A percentile compares a stretch with the other conserved stretches of the same genome.
Evolutionary conservation across 2,888 invertebrate species (phyloP).

Genomic region (Odiellus spinosus): DNA sequence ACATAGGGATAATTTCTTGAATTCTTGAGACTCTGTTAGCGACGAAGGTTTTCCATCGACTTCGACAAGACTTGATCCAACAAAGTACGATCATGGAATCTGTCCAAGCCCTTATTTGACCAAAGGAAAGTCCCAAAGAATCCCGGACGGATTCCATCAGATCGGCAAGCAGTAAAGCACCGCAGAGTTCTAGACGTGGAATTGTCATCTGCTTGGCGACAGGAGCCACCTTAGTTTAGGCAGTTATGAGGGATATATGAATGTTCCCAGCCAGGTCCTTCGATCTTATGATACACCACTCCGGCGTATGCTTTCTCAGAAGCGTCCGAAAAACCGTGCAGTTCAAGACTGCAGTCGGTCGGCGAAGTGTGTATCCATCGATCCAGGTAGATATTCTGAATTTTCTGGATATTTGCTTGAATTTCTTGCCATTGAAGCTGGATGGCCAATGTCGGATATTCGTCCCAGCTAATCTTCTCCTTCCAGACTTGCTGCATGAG

Average conservation of each 20-base stretch:
- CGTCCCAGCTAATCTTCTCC: no score
- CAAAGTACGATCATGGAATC: constrained; percentile 17
- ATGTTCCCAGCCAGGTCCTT: no score
- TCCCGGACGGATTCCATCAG: constrained; percentile 1
- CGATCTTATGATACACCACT: constrained; percentile 16
- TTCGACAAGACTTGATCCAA: constrained; percentile 15
- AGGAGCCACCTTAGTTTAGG: no score
- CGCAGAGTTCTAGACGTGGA: no score
- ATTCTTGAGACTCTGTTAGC: constrained; percentile 20
- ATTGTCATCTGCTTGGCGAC: no score
- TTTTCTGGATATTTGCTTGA: no score
- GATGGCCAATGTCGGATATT: no score
- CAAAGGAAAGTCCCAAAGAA: background rate
- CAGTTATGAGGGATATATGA: no score
- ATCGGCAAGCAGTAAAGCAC: constrained; percentile 3
- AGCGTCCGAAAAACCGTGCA: constrained; percentile 20
- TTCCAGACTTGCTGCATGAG: no score
- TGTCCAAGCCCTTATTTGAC: constrained; percentile 11
- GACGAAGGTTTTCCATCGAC: constrained; percentile 19
- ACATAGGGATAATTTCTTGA: constrained; percentile 15
- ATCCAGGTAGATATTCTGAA: no score
- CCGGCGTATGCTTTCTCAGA: constrained; percentile 18
- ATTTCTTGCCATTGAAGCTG: no score
- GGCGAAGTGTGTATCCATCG: no score
- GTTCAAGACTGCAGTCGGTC: constrained; percentile 1